Conservation (phyloP, 2,888 invertebrate genomes). For the Oxytorus armatus region DNA sequence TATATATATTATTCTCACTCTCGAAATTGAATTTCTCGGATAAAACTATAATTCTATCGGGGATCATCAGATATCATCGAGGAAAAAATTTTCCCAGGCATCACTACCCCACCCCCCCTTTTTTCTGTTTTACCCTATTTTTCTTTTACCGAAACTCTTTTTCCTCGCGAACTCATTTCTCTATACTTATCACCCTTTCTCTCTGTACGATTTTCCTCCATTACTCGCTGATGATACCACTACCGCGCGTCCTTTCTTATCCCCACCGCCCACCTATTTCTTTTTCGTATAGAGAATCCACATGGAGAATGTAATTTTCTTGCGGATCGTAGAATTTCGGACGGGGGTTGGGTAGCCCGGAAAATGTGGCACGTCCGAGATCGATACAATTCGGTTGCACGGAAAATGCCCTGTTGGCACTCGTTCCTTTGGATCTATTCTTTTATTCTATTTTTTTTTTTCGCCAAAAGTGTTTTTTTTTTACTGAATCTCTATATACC, state of each 20-base stretch:
- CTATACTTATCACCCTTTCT: no score
- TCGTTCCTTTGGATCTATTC: slow-evolving; percentile 27
- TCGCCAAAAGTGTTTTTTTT: not conserved
- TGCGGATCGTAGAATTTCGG: slow-evolving; percentile 74
- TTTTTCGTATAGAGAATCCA: slow-evolving; percentile 52
- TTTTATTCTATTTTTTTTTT: not conserved
- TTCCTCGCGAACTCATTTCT: slow-evolving; percentile 16
- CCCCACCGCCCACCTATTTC: not conserved
- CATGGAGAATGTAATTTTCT: slow-evolving; percentile 80
- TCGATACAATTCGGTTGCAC: slow-evolving; percentile 77
- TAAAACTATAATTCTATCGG: slow-evolving; percentile 36
- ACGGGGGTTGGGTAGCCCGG: slow-evolving; percentile 62
- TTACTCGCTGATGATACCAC: not conserved
- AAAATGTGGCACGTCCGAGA: slow-evolving; percentile 75
- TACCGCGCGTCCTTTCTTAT: slow-evolving; percentile 50
- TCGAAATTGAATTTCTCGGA: slow-evolving; percentile 55
- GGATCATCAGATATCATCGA: slow-evolving; percentile 37
- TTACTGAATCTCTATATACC: not conserved
- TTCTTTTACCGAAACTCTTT: slow-evolving; percentile 28
- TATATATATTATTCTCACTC: slow-evolving; percentile 32
- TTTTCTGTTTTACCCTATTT: not conserved
- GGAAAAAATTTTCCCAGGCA: slow-evolving; percentile 12
- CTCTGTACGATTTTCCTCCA: not conserved
- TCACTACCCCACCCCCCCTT: not conserved
- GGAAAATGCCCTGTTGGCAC: slow-evolving; percentile 72